Percentiles rank a stretch among this genome's conserved stretches.
These are phyloP conservation scores for Drosophila subobscura DNA, from an alignment of 1,140 invertebrate species.

Conservation along the genomic window DNA sequence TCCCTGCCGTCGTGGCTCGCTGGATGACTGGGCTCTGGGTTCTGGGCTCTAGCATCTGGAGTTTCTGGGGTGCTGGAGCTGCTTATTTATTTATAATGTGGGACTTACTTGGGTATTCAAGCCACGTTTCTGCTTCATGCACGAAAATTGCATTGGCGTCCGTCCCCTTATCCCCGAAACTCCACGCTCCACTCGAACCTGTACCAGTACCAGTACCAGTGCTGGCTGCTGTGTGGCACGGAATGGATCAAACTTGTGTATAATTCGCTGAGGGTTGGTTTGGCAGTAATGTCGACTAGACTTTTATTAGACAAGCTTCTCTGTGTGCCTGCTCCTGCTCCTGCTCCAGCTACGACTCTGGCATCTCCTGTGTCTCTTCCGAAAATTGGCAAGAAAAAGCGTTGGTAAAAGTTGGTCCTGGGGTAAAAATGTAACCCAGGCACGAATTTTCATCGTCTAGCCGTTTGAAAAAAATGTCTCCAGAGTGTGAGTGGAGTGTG, in stretches of 20 bases:
- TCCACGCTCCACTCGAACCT: neutral
- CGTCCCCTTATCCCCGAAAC: slow-evolving; percentile 33
- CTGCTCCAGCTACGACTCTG: slow-evolving; percentile 27
- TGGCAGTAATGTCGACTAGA: slow-evolving; percentile 79
- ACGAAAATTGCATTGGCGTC: slow-evolving; percentile 77
- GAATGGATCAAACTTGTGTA: slow-evolving; percentile 79
- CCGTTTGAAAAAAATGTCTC: slow-evolving; percentile 71
- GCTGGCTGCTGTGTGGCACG: slow-evolving; percentile 18
- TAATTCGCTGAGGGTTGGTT: slow-evolving; percentile 70
- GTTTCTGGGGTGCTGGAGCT: slow-evolving; percentile 32
- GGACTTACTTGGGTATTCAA: slow-evolving; percentile 75
- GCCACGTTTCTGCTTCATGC: slow-evolving; percentile 78
- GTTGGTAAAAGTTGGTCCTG: slow-evolving; percentile 46
- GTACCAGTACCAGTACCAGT: neutral
- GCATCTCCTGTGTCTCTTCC: slow-evolving; percentile 49
- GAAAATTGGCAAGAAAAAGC: slow-evolving; percentile 59
- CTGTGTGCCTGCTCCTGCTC: slow-evolving; percentile 31
- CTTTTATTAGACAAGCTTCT: slow-evolving; percentile 79
- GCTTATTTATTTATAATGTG: slow-evolving; percentile 82
- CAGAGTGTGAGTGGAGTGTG: slow-evolving; percentile 31
- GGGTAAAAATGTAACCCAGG: slow-evolving; percentile 48
- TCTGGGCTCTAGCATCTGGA: slow-evolving; percentile 5
- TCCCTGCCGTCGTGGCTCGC: slow-evolving; percentile 28
- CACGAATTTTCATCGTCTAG: slow-evolving; percentile 75
- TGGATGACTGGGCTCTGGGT: slow-evolving; percentile 18